These are phyloP conservation scores for Orbicella faveolata DNA, from an alignment of 64 coral and sea anemone species.

Conservation along the genomic window DNA sequence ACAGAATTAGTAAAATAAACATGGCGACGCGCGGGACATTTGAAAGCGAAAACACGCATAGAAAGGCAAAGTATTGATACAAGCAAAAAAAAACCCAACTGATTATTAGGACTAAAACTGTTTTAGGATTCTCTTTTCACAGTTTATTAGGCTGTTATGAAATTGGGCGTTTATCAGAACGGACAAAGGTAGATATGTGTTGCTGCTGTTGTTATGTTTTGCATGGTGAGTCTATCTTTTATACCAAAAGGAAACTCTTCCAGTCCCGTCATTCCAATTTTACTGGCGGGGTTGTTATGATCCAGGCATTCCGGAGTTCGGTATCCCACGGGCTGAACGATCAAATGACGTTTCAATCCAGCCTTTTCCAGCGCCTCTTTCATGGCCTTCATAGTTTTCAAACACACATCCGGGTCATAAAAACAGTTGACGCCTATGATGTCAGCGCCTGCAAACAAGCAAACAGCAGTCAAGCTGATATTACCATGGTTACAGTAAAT, in stretches of 20 bases:
- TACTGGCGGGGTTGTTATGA: not conserved
- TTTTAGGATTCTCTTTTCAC: no score
- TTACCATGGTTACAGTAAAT: no score
- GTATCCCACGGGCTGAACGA: constrained; percentile 53
- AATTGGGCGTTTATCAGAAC: no score
- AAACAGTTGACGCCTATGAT: constrained; percentile 63
- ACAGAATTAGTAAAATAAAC: no score
- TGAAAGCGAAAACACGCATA: no score
- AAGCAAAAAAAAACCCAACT: no score
- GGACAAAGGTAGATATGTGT: no score
- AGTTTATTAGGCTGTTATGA: no score
- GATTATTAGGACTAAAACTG: no score
- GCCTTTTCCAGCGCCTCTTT: constrained; percentile 51
- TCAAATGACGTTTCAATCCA: constrained; percentile 54
- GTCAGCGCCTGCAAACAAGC: constrained; percentile 41
- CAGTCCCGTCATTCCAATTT: constrained; percentile 31
- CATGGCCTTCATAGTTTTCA: constrained; percentile 40
- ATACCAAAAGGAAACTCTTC: constrained; percentile 60
- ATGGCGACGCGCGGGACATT: no score
- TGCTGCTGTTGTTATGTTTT: no score
- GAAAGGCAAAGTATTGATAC: no score
- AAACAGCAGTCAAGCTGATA: not conserved
- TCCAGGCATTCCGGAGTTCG: constrained; percentile 37
- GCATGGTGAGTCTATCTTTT: not conserved
- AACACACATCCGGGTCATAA: constrained; percentile 43